A percentile compares a stretch with the other conserved stretches of the same genome.
phyloP scores from a whole-genome alignment of 2,797 vertebrate species.

The Zalophus californianus region DNA sequence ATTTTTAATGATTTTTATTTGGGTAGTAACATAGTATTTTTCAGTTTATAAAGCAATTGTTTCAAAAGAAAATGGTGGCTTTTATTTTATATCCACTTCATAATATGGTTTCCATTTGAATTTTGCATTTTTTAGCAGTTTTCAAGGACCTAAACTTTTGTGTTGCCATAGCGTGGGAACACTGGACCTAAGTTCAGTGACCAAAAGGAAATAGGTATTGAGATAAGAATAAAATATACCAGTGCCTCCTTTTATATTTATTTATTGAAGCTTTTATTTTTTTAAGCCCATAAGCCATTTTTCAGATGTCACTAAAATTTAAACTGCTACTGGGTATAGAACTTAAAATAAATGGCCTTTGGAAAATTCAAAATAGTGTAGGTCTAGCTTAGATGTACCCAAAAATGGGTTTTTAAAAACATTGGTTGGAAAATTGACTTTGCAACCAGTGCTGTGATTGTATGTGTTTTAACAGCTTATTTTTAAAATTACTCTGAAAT shows the following conservation, averaged over 20 bases:
- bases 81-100: not conserved
- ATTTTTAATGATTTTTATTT: not conserved
- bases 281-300: conserved; percentile 7
- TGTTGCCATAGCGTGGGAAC: not conserved
- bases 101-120: not conserved
- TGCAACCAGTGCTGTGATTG: not conserved
- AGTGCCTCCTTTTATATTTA: conserved; percentile 11
- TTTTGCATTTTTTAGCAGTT: not conserved
- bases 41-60: not conserved
- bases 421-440: not conserved
- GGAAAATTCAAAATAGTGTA: not conserved
- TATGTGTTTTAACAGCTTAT: not conserved
- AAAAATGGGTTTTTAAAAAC: conserved; percentile 50
- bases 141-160: not conserved
- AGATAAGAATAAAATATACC: conserved; percentile 14
- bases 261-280: conserved; percentile 19
- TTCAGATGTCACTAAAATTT: conserved; percentile 55
- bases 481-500: conserved; percentile 13
- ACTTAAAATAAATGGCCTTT: conserved; percentile 52
- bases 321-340: not conserved
- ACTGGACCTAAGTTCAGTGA: not conserved
- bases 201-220: not conserved
- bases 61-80: not conserved
- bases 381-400: not conserved
- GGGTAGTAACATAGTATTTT: not conserved